Percentiles rank a stretch among this genome's conserved stretches.
Evolutionary conservation across 1,140 invertebrate species (phyloP).

Genomic region (Nephila pilipes): DNA sequence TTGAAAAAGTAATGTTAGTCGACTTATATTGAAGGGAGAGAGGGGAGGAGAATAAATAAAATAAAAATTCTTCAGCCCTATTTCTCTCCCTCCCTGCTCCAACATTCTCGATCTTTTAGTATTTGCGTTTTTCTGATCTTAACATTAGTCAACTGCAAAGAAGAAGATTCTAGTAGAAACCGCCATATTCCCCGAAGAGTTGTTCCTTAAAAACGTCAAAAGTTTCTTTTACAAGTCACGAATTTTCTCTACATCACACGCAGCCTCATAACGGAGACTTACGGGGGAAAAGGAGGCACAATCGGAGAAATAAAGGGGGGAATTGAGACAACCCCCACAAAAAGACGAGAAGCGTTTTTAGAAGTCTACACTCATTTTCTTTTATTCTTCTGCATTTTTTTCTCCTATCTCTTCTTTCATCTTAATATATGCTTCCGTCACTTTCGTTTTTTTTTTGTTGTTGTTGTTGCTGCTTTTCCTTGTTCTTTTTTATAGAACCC

Average conservation of each 20-base stretch:
- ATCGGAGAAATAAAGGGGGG: background rate
- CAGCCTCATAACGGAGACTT: conserved; percentile 12
- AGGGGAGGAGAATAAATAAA: background rate
- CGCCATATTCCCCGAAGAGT: background rate
- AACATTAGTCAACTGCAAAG: conserved; percentile 5
- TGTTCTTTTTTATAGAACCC: background rate
- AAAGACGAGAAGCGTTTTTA: conserved; percentile 4
- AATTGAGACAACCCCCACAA: background rate
- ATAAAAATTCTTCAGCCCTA: background rate
- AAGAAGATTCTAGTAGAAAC: background rate
- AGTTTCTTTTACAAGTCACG: conserved; percentile 35
- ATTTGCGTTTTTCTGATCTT: background rate
- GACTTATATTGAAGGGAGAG: background rate
- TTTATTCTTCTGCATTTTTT: background rate
- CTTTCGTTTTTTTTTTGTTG: background rate
- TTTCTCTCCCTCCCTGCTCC: background rate
- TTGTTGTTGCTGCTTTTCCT: background rate
- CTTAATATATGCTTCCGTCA: conserved; percentile 21
- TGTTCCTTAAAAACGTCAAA: conserved; percentile 15
- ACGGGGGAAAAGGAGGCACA: background rate
- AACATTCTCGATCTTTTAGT: background rate
- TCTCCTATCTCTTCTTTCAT: background rate
- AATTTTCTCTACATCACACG: background rate
- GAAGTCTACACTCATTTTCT: conserved; percentile 27
- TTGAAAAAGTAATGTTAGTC: conserved; percentile 25